Conservation (phyloP, 2,113 vertebrate species). For the Malurus elegans region DNA sequence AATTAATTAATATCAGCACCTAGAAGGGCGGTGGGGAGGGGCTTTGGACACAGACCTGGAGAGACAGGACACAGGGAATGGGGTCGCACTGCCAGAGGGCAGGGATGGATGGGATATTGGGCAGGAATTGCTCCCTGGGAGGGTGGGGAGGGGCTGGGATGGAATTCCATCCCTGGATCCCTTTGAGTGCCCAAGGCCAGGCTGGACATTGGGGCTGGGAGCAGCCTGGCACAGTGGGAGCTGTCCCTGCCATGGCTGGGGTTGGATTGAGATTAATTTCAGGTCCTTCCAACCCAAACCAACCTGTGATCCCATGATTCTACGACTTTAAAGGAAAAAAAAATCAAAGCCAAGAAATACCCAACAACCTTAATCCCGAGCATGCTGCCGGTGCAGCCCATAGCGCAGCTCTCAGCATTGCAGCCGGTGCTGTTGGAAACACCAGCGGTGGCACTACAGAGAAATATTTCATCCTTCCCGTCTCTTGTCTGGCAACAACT, state of each 20-base stretch:
- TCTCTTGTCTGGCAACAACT: not conserved
- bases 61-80: rapidly evolving
- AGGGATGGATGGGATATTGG: rapidly evolving
- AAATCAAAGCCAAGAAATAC: not conserved
- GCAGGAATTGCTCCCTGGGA: rapidly evolving
- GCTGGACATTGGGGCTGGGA: rapidly evolving
- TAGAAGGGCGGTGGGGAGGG: not conserved
- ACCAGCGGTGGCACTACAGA: not conserved
- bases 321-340: not conserved
- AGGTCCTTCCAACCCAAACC: not conserved
- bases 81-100: not conserved
- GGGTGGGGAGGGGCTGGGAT: not conserved
- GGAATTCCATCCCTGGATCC: not conserved
- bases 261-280: too few species aligned
- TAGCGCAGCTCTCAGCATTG: not conserved
- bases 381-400: not conserved
- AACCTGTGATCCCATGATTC: not conserved
- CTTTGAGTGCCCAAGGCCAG: not conserved
- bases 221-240: rapidly evolving
- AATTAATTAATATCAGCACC: not conserved
- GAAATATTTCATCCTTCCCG: not conserved
- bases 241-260: not conserved
- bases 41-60: not conserved
- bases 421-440: not conserved
- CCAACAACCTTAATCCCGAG: not conserved